Evolutionary conservation across 2,113 vertebrate genomes (phyloP).

Genomic region (Oreotrochilus melanogaster): DNA sequence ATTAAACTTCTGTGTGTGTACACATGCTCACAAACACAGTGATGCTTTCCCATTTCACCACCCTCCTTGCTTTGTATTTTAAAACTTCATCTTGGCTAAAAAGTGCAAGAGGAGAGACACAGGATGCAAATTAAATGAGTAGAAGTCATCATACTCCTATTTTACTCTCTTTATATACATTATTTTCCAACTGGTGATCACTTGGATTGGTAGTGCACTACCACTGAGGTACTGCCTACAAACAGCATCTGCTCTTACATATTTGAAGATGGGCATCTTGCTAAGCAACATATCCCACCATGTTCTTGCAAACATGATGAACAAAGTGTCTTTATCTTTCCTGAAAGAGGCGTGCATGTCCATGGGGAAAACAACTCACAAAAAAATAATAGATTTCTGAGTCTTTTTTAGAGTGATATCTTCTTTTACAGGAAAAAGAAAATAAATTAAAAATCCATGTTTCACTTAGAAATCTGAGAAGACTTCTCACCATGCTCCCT

Average conservation of each 20-base stretch:
- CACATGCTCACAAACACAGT: neutral
- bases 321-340: neutral
- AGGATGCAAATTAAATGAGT: neutral
- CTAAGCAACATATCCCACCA: neutral
- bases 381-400: neutral
- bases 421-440: neutral
- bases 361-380: neutral
- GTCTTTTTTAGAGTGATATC: neutral
- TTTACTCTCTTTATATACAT: neutral
- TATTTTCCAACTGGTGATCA: neutral
- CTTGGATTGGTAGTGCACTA: rapidly evolving
- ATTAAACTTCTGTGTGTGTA: neutral
- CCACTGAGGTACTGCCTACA: neutral
- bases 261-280: neutral
- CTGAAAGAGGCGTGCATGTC: neutral
- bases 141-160: neutral
- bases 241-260: neutral
- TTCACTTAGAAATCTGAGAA: neutral
- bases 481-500: neutral
- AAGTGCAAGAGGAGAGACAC: neutral
- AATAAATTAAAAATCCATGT: neutral
- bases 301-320: neutral
- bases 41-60: neutral
- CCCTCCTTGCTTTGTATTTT: neutral
- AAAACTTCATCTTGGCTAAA: neutral